A percentile compares a stretch with the other conserved stretches of the same genome.
phyloP scores from a whole-genome alignment of 2,888 invertebrate species.

The Drosophila sordidapex region DNA sequence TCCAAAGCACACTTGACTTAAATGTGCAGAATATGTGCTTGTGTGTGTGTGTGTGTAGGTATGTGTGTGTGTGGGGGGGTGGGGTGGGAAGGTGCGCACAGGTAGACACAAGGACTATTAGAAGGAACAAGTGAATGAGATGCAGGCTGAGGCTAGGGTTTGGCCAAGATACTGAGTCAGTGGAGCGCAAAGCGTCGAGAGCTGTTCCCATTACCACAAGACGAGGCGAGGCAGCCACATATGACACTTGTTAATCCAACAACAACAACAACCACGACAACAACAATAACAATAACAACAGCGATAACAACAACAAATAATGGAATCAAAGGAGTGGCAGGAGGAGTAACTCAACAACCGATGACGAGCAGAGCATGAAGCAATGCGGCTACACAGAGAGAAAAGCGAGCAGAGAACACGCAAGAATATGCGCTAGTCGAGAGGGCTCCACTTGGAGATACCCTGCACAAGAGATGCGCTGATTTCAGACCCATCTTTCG shows the following conservation, averaged over 20 bases:
- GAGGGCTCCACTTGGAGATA: background rate
- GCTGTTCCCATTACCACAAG: conserved; percentile 42
- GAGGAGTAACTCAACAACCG: conserved; percentile 8
- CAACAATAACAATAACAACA: conserved; percentile 37
- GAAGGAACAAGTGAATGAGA: conserved; percentile 17
- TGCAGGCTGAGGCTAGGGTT: background rate
- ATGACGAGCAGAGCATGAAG: conserved; percentile 57
- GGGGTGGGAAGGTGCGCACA: background rate
- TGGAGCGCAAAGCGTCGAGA: conserved; percentile 53
- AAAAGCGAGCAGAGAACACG: background rate
- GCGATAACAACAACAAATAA: conserved; percentile 9
- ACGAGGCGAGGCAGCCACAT: conserved; percentile 55
- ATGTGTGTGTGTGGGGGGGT: background rate
- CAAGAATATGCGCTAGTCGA: background rate
- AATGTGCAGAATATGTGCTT: conserved; percentile 61
- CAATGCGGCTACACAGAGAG: conserved; percentile 29
- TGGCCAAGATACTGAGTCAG: conserved; percentile 31
- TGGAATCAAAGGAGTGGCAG: conserved; percentile 7
- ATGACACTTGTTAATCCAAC: conserved; percentile 78
- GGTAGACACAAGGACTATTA: conserved; percentile 44
- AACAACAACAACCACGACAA: conserved; percentile 23
- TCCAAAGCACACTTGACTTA: conserved; percentile 80
- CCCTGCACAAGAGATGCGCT: background rate
- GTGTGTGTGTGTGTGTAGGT: background rate
- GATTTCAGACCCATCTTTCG: background rate